Evolutionary conservation across 2,113 vertebrate species (phyloP).

Genomic region (Cyanoderma ruficeps): DNA sequence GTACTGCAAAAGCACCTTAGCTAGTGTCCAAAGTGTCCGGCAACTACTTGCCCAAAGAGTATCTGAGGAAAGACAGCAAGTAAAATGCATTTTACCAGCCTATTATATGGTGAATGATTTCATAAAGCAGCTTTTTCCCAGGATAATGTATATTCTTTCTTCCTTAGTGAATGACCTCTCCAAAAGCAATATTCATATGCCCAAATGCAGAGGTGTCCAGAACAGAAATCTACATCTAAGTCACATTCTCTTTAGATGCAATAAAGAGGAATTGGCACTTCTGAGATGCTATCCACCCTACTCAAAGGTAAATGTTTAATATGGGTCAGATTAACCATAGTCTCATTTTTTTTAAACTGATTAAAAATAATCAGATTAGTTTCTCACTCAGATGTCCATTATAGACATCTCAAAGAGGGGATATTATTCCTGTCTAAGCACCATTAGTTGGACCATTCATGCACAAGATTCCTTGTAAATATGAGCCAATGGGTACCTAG

Average conservation of each 20-base stretch:
- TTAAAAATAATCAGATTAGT: neutral
- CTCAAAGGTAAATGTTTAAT: neutral
- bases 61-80: neutral
- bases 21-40: neutral
- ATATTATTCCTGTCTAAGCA: neutral
- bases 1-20: neutral
- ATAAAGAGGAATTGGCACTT: neutral
- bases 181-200: neutral
- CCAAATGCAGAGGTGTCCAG: neutral
- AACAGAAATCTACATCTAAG: neutral
- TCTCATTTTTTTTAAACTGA: neutral
- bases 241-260: neutral
- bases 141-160: neutral
- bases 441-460: neutral
- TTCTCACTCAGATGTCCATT: neutral
- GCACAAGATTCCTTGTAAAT: neutral
- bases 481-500: neutral
- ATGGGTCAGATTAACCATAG: neutral
- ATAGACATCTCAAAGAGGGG: neutral
- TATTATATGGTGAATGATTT: neutral
- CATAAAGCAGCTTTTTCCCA: neutral
- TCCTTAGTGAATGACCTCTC: neutral
- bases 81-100: neutral
- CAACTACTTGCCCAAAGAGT: neutral
- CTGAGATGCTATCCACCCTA: neutral